Evolutionary conservation across 2,797 vertebrate genomes (phyloP), one percentile per base, ranked within the genome.

Genomic region (Gambusia yucatana): DNA sequence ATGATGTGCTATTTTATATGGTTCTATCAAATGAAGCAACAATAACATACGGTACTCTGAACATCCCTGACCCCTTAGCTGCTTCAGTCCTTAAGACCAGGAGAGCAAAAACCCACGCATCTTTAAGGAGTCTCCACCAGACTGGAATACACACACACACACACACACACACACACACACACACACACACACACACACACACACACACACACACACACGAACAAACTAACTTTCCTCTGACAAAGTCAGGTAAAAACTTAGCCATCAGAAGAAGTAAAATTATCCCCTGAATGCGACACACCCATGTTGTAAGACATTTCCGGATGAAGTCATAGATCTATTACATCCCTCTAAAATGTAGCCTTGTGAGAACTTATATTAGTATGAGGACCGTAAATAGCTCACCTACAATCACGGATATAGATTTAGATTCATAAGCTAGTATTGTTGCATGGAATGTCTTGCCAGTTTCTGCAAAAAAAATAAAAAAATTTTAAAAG

Each of bases 211-310:
- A 2, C 20, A 39, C 72, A 46, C 67, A 17, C 41, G 39, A 30
- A 59, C 0, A n/a, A 17, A 28, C 11, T 50, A 67, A 77, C 20
- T 76, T 61, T 50, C 67, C 57, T 57, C 46, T 20, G 46, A 63
- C 13, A 77, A 20, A 75, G 63, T 73, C 59, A 87, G 69, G 78
- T 88, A 77, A 10, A 82, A 84, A 57, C 76, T 55, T 69, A 73
- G 36, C 43, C 11, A 79, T 33, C 52, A 52, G 67, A 78, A 5
- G 30, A 33, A 8, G 55, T 75, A 6, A 74, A 75, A 52, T 43
- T 52, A 55, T 39, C 25, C 78, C 33, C 63, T 75, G 61, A 74
- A 76, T 43, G 20, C 20, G 73, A 47, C 83, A 77, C 77, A 75
- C 84, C 74, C 76, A n/a, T 8, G 5, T 17, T 39, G 28, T 25